Conservation (phyloP, 1,140 invertebrate species). For the Saccostrea cuccullata region DNA sequence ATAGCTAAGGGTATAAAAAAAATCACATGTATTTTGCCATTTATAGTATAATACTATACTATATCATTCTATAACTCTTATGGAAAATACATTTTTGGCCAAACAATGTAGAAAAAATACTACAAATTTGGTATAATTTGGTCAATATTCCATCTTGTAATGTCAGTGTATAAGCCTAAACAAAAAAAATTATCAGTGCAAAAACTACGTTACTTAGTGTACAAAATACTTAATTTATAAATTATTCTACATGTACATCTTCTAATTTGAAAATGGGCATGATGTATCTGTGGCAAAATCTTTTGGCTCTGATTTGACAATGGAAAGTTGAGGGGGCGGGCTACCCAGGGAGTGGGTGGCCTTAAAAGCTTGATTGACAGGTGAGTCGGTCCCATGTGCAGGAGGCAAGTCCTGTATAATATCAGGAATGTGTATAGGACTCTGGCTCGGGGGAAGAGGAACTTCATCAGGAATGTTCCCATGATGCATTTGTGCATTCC, state of each 20-base stretch:
- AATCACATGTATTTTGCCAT: too few relatives aligned
- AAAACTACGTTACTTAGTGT: neutral
- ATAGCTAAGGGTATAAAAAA: too few relatives aligned
- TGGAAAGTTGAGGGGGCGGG: neutral
- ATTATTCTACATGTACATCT: too few relatives aligned
- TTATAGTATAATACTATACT: too few relatives aligned
- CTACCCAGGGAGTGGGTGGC: neutral
- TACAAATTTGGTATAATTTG: too few relatives aligned
- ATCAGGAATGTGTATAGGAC: slow-evolving; percentile 24
- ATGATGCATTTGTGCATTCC: slow-evolving; percentile 31
- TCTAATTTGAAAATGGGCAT: slow-evolving; percentile 7
- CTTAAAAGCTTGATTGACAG: neutral
- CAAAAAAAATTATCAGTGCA: neutral
- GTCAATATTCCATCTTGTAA: too few relatives aligned
- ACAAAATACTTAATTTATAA: neutral
- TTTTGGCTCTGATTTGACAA: slow-evolving; percentile 31
- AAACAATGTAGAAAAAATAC: too few relatives aligned
- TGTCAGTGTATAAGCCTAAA: too few relatives aligned
- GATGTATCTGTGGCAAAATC: slow-evolving; percentile 27
- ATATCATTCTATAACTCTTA: neutral
- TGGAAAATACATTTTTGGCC: neutral
- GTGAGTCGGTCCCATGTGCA: neutral
- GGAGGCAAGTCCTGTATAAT: slow-evolving; percentile 29
- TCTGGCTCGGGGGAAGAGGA: slow-evolving; percentile 20
- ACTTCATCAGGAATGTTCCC: neutral